Evolutionary conservation across 2,797 vertebrate genomes (phyloP), one percentile per base, ranked within the genome.

Genomic region (Catharus ustulatus): DNA sequence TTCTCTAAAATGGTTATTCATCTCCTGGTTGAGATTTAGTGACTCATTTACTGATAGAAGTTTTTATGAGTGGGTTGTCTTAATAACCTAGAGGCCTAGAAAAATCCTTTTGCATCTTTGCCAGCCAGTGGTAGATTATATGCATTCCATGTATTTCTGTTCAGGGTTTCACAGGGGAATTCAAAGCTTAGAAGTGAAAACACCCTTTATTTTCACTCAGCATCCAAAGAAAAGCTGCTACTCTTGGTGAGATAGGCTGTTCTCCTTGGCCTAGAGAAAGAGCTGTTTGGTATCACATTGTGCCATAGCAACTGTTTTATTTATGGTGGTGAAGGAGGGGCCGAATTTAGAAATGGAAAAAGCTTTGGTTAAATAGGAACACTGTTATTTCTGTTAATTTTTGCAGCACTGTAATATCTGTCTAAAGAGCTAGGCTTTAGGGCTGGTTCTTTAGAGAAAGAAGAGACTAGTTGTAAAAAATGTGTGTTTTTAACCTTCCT

Each of bases 181-280:
- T 87, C 20, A 87, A 87, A 84, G 19, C 49, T 78, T 73, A 78
- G 40, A 93, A 78, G 45, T 46, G 38, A 93, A 93, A 95, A 74
- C 38, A 83, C 62, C 19, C 32, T 83, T 82, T 77, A 57, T 84
- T 94, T 94, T 85, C 36, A 38, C 36, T 87, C 30, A 68, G 21
- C 32, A 80, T 43, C 54, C 63, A 42, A 85, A 73, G 63, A 64
- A 23, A 48, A 59, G 24, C 38, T 87, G 42, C 42, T 67, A 1
- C 9, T 3, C 45, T 14, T 89, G 40, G 69, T 58, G 40, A 78
- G 21, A 42, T 11, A 71, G 18, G 54, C 36, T 84, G 34, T 51
- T 91, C 32, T 78, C 23, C 58, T 73, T 68, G 71, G 36, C 30
- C 17, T 43, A n/a, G 59, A 69, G 81, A 52, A 90, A 69, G 7